Base-by-base conservation (phyloP, 2,113 vertebrate genomes). In the Gymnogyps californianus region DNA sequence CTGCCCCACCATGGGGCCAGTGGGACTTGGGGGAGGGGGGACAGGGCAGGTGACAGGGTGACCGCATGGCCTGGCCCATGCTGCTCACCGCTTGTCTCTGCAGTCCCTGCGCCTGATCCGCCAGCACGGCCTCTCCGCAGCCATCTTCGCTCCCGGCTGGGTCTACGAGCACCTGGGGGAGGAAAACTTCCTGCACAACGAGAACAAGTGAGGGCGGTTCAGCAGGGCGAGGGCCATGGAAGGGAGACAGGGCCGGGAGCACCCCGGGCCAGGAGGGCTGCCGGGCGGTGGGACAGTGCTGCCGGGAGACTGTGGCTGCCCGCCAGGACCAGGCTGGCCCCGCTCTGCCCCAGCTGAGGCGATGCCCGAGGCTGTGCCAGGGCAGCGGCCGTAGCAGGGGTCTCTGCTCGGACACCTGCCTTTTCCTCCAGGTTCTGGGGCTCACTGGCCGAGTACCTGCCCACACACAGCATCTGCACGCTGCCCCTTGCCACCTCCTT, bases 111-210 rank as follows among this genome's bases (percentile, higher is more conserved):
- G 98, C 79, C 59, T 99, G 94, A 99, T 99, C 81, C 98, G 99
- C 16, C 98, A 98, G 87, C 95, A 99, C 1, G 96, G 98, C 69
- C 98, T 99, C 92, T 99, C 99, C 0, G 96, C 96, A 0, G 99
- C 99, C 57, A 98, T 99, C 90, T 99, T 99, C 4, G 99, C 99
- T 49, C 99, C 99, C 0, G 99, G 99, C 93, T 99, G 99, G 99
- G 99, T 99, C n/a, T 99, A 99, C 0, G 99, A 99, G 97, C 97
- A 97, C 64, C 89, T 98, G 40, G 98, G 99, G 7, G 99, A 98
- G 93, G 94, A 65, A 1, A 94, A 99, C 24, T 99, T 99, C 97
- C 98, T 99, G 69, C 92, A 97, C 69, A 99, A 99, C 7, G 99
- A 99, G 97, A 98, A 99, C 98, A 99, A 92, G 99, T 99, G 95